Conservation (phyloP, 2,797 vertebrate genomes). For the Octomys mimax region DNA sequence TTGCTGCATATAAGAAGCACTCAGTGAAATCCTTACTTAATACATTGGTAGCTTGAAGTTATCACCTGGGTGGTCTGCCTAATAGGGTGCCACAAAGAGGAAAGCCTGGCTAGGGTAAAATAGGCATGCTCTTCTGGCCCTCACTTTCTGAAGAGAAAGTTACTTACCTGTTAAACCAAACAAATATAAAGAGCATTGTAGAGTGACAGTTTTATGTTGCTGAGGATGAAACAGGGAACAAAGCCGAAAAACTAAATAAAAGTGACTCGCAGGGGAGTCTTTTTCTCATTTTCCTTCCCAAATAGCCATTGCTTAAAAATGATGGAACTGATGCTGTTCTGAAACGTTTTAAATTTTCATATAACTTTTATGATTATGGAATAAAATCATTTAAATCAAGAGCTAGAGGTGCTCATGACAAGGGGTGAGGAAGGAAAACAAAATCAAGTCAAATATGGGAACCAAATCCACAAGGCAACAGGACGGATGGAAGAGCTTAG, state of each 20-base stretch:
- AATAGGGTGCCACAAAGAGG: not conserved
- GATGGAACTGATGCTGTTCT: not conserved
- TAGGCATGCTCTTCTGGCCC: not conserved
- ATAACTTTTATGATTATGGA: not conserved
- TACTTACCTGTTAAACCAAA: not conserved
- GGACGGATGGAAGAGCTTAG: not conserved
- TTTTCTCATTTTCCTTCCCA: not conserved
- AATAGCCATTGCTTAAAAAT: not conserved
- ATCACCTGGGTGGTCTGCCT: not conserved
- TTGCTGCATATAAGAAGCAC: not conserved
- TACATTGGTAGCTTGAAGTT: not conserved
- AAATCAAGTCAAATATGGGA: not conserved
- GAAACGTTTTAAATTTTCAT: not conserved
- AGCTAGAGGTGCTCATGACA: not conserved
- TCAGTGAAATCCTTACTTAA: not conserved
- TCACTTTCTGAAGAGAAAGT: not conserved
- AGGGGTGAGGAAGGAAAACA: not conserved
- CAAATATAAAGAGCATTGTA: not conserved
- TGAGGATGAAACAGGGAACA: not conserved
- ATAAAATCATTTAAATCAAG: not conserved
- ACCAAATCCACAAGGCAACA: not conserved
- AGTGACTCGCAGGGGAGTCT: not conserved
- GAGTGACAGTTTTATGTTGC: not conserved
- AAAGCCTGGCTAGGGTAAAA: not conserved
- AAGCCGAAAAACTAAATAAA: not conserved